These are phyloP conservation scores for Synergus umbraculus DNA, from an alignment of 2,888 invertebrate genomes.

Conservation along the genomic window DNA sequence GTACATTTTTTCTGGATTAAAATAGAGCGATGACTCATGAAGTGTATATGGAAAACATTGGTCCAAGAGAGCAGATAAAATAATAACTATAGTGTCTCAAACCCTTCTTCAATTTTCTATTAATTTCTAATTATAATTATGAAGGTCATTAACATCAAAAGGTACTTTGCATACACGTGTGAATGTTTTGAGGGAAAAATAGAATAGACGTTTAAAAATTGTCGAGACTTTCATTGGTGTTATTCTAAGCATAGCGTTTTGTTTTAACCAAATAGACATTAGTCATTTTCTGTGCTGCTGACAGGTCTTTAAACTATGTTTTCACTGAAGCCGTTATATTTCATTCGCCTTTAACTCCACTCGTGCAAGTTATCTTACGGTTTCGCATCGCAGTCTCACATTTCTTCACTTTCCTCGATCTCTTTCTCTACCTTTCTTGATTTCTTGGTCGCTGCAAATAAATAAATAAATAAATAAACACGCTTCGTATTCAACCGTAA, in stretches of 20 bases:
- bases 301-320: slow-evolving; percentile 60
- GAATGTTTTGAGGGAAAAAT: background rate
- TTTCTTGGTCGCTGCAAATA: background rate
- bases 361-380: background rate
- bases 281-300: slow-evolving; percentile 68
- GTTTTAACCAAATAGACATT: slow-evolving; percentile 54
- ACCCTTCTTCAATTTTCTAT: too few species aligned
- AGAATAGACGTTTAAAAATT: slow-evolving; percentile 14
- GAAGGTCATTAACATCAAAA: too few species aligned
- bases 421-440: background rate
- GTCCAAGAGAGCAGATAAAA: too few species aligned
- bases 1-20: background rate
- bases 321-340: slow-evolving; percentile 6
- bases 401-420: background rate
- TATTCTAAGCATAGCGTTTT: slow-evolving; percentile 25
- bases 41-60: background rate
- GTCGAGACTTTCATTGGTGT: slow-evolving; percentile 4
- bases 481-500: slow-evolving; percentile 30
- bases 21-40: slow-evolving; percentile 3
- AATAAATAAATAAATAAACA: slow-evolving; percentile 30
- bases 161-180: background rate
- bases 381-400: background rate
- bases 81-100: too few species aligned
- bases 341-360: slow-evolving; percentile 21
- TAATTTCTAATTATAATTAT: too few species aligned